Evolutionary conservation across 2,888 invertebrate genomes (phyloP).

Genomic region (Drosophila mayaguana): DNA sequence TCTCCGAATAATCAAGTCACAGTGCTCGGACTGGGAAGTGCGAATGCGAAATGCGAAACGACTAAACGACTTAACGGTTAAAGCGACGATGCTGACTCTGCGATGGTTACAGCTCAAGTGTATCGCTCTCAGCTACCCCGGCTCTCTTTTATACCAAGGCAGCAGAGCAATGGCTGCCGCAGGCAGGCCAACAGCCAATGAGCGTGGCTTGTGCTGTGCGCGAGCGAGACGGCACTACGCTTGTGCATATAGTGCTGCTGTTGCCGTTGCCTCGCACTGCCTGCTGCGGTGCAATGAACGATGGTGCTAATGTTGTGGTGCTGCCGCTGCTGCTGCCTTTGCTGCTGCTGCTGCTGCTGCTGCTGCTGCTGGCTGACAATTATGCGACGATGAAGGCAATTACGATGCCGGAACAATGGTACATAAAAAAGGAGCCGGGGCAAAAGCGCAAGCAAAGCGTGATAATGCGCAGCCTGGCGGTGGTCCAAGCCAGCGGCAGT

Average conservation of each 20-base stretch:
- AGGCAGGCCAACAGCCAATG: slow-evolving; percentile 74
- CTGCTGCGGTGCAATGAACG: slow-evolving; percentile 57
- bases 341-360: slow-evolving; percentile 17
- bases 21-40: slow-evolving; percentile 24
- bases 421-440: slow-evolving; percentile 46
- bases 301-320: slow-evolving; percentile 64
- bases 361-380: slow-evolving; percentile 64
- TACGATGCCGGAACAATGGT: slow-evolving; percentile 81
- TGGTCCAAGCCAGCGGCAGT: slow-evolving; percentile 32
- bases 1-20: slow-evolving; percentile 1
- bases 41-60: slow-evolving; percentile 10
- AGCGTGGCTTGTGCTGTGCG: slow-evolving; percentile 7
- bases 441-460: slow-evolving; percentile 46
- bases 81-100: slow-evolving; percentile 67
- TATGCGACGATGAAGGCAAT: slow-evolving; percentile 84
- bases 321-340: slow-evolving; percentile 33
- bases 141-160: slow-evolving; percentile 78
- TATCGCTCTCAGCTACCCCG: slow-evolving; percentile 74
- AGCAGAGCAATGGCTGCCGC: slow-evolving; percentile 71
- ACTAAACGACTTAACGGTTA: slow-evolving; percentile 26
- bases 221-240: slow-evolving; percentile 48
- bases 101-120: slow-evolving; percentile 79
- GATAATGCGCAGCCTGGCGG: slow-evolving; percentile 50
- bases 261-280: slow-evolving; percentile 40
- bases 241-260: not conserved